Conservation (phyloP, 2,888 invertebrate genomes). For the Archips xylosteana region DNA sequence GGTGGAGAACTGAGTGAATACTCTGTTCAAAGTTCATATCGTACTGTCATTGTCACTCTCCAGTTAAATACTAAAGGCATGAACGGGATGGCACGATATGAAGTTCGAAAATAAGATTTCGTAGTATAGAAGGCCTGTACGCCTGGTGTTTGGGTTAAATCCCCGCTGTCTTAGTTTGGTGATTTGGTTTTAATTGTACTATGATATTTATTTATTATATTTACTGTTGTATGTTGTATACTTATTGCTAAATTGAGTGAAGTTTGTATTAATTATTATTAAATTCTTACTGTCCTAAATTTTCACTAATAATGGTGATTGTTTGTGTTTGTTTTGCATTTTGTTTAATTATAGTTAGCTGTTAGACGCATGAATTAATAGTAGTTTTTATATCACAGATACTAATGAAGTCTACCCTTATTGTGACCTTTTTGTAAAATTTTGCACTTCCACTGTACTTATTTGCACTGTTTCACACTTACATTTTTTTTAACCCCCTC, state of each 20-base stretch:
- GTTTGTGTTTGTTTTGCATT: background rate
- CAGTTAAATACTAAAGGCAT: too few species aligned
- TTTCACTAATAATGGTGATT: background rate
- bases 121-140: too few species aligned
- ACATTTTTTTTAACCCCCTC: conserved; percentile 61
- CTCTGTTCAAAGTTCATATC: too few species aligned
- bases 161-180: too few species aligned
- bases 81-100: too few species aligned
- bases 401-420: too few species aligned
- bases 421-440: background rate
- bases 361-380: background rate
- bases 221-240: too few species aligned
- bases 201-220: conserved; percentile 16
- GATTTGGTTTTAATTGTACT: too few species aligned
- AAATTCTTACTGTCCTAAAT: background rate
- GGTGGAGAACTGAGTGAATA: too few species aligned
- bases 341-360: background rate
- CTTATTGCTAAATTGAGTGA: background rate
- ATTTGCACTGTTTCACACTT: conserved; percentile 46
- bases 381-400: background rate
- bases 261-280: background rate
- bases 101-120: too few species aligned
- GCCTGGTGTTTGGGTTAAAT: too few species aligned
- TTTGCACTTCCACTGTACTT: conserved; percentile 38
- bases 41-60: too few species aligned